Conservation (phyloP, 2,888 invertebrate species). For the Colostygia pectinataria region DNA sequence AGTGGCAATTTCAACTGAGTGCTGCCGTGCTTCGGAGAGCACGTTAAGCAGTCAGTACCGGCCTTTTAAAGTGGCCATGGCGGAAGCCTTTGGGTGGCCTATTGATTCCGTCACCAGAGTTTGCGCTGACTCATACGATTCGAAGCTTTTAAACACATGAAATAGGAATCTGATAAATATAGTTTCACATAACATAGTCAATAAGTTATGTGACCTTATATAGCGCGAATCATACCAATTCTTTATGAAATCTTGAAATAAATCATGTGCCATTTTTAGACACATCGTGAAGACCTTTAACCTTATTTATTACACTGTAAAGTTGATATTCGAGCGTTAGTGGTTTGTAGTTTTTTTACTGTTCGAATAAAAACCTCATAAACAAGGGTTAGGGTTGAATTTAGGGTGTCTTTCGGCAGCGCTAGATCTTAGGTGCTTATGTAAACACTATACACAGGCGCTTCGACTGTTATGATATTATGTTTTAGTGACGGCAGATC, state of each 20-base stretch:
- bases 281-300: background rate
- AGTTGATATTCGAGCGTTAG: background rate
- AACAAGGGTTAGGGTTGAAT: background rate
- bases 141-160: background rate
- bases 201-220: conserved; percentile 6
- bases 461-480: conserved; percentile 8
- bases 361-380: background rate
- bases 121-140: too few relatives aligned
- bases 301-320: background rate
- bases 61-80: too few relatives aligned
- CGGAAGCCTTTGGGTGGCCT: too few relatives aligned
- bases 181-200: conserved; percentile 4
- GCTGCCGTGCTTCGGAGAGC: too few relatives aligned
- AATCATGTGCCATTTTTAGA: background rate
- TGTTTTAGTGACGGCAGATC: conserved; percentile 3
- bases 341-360: background rate
- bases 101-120: too few relatives aligned
- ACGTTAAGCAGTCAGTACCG: too few relatives aligned
- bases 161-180: background rate
- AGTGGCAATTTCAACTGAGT: too few relatives aligned
- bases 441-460: conserved; percentile 13
- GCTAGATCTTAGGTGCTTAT: conserved; percentile 15
- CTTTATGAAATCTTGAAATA: background rate
- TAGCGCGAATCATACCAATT: conserved; percentile 13
- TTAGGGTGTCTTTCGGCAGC: background rate